Conservation (phyloP, 2,113 vertebrate genomes). For the Hystrix cristata region DNA sequence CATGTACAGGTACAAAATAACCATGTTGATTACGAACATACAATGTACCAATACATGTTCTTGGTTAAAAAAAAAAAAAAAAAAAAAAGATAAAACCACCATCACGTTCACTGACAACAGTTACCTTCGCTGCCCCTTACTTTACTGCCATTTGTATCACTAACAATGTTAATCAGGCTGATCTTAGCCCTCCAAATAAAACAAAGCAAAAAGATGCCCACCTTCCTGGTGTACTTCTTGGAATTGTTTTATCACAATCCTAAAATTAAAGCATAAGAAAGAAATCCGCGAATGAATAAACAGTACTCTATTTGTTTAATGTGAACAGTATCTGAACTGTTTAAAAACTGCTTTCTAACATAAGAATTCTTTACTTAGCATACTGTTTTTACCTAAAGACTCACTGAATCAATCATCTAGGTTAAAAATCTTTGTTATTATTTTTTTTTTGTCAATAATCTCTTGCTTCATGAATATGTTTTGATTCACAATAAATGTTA, state of each 20-base stretch:
- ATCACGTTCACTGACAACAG: background rate
- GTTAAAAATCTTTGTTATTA: background rate
- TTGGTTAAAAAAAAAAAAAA: no score
- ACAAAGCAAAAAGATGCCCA: slow-evolving; percentile 81
- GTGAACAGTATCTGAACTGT: slow-evolving; percentile 38
- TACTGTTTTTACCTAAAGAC: slow-evolving; percentile 41
- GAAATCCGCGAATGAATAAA: slow-evolving; percentile 74
- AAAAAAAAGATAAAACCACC: no score
- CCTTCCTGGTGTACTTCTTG: slow-evolving; percentile 96
- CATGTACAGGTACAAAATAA: no score
- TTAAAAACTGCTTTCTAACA: slow-evolving; percentile 29
- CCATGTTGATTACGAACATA: no score
- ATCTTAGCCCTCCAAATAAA: background rate
- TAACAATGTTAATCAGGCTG: background rate
- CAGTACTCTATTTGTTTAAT: background rate
- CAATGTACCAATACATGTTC: no score
- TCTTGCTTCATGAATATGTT: slow-evolving; percentile 6
- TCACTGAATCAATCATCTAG: background rate
- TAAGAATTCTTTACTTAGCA: slow-evolving; percentile 22
- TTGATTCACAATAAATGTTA: background rate
- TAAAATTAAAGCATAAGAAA: slow-evolving; percentile 81
- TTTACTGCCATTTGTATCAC: background rate
- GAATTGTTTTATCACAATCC: slow-evolving; percentile 95
- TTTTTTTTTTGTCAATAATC: slow-evolving; percentile 22
- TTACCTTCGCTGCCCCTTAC: no score